Conservation (phyloP, 2,113 vertebrate species). For the Eurypyga helias region DNA sequence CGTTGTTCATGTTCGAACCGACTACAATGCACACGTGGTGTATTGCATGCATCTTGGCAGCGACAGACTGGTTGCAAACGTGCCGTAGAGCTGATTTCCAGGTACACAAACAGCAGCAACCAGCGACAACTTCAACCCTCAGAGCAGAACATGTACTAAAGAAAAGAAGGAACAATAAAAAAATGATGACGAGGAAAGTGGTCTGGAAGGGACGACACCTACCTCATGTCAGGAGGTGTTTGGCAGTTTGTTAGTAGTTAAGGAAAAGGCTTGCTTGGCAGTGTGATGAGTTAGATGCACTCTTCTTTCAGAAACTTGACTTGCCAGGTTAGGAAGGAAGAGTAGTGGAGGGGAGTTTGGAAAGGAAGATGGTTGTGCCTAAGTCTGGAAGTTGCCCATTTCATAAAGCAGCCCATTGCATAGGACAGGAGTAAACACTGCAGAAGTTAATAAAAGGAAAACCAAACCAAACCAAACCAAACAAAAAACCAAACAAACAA, state of each 20-base stretch:
- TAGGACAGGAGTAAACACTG: not conserved
- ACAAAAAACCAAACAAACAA: no score
- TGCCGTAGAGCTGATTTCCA: not conserved
- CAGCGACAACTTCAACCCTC: not conserved
- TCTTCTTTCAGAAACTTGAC: not conserved
- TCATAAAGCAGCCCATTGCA: not conserved
- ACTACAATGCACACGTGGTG: not conserved
- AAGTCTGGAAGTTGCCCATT: not conserved
- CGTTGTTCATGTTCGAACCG: not conserved
- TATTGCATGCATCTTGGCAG: not conserved
- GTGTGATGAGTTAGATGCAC: not conserved
- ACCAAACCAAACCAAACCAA: no score
- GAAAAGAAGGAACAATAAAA: not conserved
- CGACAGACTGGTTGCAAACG: accelerated
- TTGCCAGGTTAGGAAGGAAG: not conserved
- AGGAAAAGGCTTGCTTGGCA: not conserved
- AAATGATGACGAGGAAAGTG: not conserved
- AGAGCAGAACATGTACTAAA: not conserved
- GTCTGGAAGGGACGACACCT: not conserved
- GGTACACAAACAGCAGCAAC: not conserved
- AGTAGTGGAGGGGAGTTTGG: not conserved
- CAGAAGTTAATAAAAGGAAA: not conserved
- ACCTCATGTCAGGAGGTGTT: not conserved
- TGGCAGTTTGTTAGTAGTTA: not conserved
- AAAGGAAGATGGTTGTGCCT: not conserved